These are phyloP conservation scores for Phasianus colchicus DNA, from an alignment of 2,113 vertebrate genomes.

Conservation along the genomic window DNA sequence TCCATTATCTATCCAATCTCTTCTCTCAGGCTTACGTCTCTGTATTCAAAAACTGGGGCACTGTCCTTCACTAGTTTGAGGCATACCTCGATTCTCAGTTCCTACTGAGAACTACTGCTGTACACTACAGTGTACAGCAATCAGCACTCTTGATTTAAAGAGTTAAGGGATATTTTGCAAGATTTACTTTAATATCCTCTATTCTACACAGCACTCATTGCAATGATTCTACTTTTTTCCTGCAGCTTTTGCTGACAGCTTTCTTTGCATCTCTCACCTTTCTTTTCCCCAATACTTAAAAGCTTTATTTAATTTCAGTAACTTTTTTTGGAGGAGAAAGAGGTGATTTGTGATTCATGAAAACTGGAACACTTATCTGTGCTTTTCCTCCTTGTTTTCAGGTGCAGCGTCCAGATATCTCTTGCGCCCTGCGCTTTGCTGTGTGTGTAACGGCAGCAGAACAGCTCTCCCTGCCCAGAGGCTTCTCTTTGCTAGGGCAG, in stretches of 20 bases:
- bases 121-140: neutral
- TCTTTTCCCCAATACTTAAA: neutral
- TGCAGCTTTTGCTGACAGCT: neutral
- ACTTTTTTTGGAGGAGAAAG: neutral
- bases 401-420: neutral
- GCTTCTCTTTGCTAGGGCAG: constrained; percentile 66
- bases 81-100: neutral
- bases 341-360: neutral
- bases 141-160: neutral
- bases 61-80: neutral
- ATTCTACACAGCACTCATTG: neutral
- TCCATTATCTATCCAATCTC: neutral
- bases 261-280: neutral
- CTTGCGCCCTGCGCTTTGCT: neutral
- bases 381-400: neutral
- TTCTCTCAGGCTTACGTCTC: neutral
- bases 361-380: neutral
- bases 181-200: neutral
- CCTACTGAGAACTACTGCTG: too few species aligned
- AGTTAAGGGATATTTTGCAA: neutral
- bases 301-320: neutral
- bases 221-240: neutral
- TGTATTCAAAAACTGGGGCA: neutral
- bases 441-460: neutral
- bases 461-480: neutral